Evolutionary conservation across 2,888 invertebrate species (phyloP).

Genomic region (Zygaena filipendulae): DNA sequence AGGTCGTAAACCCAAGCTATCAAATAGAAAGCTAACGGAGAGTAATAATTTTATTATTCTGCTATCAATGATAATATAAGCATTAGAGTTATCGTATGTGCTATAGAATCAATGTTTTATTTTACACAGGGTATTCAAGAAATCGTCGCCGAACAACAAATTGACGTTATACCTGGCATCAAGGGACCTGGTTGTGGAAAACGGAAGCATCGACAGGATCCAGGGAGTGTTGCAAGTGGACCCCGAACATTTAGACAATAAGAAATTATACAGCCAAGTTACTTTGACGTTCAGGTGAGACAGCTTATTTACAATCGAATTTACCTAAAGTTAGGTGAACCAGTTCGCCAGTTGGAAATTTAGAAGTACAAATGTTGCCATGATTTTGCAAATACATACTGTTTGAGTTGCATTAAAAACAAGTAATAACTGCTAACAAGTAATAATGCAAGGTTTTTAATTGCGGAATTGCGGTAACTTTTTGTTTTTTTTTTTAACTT

Average conservation of each 20-base stretch:
- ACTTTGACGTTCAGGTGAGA: constrained; percentile 91
- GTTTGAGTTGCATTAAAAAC: too few species aligned
- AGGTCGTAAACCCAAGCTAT: too few species aligned
- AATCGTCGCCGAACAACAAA: constrained; percentile 87
- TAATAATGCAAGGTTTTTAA: too few species aligned
- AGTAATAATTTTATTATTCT: too few species aligned
- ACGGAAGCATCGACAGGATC: constrained; percentile 78
- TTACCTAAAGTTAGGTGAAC: constrained; percentile 9
- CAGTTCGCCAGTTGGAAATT: constrained; percentile 10
- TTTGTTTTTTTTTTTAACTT: too few species aligned
- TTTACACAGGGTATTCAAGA: constrained; percentile 81
- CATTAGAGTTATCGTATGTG: too few species aligned
- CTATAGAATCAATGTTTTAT: too few species aligned
- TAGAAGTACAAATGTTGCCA: constrained; percentile 7
- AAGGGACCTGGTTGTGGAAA: constrained; percentile 81
- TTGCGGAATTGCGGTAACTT: too few species aligned
- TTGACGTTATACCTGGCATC: constrained; percentile 85
- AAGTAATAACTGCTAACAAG: too few species aligned
- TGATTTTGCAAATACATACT: constrained; percentile 4
- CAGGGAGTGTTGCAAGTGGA: constrained; percentile 95
- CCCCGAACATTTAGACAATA: constrained; percentile 79
- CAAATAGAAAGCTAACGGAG: too few species aligned
- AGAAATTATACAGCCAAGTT: constrained; percentile 86
- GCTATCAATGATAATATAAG: too few species aligned
- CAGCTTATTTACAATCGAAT: too few species aligned